Evolutionary conservation across 35 echinoderm and acorn worm species (phyloP), one percentile per base, ranked within the genome.

Genomic region (Diadema setosum): DNA sequence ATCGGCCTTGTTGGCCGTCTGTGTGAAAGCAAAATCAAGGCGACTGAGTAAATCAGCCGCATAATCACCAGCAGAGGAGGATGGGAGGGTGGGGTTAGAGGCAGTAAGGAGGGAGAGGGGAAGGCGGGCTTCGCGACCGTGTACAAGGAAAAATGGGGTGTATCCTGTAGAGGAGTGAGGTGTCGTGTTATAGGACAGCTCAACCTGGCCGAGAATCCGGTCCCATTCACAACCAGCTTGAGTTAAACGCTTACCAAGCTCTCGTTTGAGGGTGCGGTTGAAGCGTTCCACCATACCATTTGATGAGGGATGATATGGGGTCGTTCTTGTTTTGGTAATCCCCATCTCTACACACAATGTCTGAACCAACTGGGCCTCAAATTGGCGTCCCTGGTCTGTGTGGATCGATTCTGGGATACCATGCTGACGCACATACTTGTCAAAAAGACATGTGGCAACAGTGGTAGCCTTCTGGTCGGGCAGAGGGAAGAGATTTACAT

Each of bases 401-500:
- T 80, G 90, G 3, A 86, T 5, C 5, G 33, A 25, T 14, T 86
- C 81, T 16, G 89, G 89, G 3, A 91, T 76, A 43, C 64, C 63
- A 50, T 87, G 61, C 49, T 87, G 63, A 20, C 67, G 37, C n/a
- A 83, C 49, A 84, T 74, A 93, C 5, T 93, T 74, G 23, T 86
- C 70, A 82, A 90, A 90, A 18, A 90, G 18, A 42, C 83, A 94
- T 25, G 90, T 50, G 1, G 87, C 87, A 17, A 94, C 92, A 59
- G 87, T 90, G 12, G 45, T 44, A 14, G 92, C 80, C 16, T 50
- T 94, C 31, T 85, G 87, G 33, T 84, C 34, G 20, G 35, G 31
- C 46, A 94, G 24, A 20, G 91, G 76, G 80, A 84, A 94, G 17
- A 94, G 65, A 63, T 84, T 89, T 1, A 94, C 45, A 61, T 89